Evolutionary conservation across 2,888 invertebrate genomes (phyloP), one percentile per base, ranked within the genome.

Genomic region (Fabriciana adippe): DNA sequence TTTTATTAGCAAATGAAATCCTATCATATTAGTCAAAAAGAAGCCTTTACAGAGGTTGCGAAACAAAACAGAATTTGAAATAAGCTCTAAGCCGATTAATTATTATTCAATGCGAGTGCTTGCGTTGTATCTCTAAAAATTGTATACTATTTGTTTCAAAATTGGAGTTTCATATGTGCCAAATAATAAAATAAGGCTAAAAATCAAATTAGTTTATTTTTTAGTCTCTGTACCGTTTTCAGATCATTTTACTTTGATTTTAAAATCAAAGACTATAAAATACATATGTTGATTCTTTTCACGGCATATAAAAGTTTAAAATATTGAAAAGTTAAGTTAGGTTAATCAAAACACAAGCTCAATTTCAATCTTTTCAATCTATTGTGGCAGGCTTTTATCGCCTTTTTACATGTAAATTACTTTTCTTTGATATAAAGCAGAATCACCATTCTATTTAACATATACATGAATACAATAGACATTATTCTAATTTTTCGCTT

Each of bases 381-480:
- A 68, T 73, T 64, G 59, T 67, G 71, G 68, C 75, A 78, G 76
- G 74, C 77, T 81, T 82, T 79, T 77, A 82, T 77, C 74, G 79
- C 63, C 81, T 82, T 83, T 85, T 82, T 80, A 79, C 78, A 86
- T 87, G 86, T 82, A 87, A 88, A 87, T 87, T 79, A 78, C 74
- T 67, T 72, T 72, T 74, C 74, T 75, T 72, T 64, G 68, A 64
- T 69, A 74, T 26, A 60, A 53, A 53, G 53, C 60, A 48, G 55
- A 51, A 55, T 70, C 50, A 57, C 51, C 60, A 67, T 67, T 61
- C 11, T 48, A 45, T 55, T 50, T 56, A 57, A 64, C 41, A 62
- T 55, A 56, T 67, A 67, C 45, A 53, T n/a, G 11, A 50, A 55
- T 64, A 60, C 50, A 64, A 60, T 31, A 64, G 55, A 64, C 6